A percentile compares a stretch with the other conserved stretches of the same genome.
phyloP scores from a whole-genome alignment of 2,888 invertebrate species.

The Tetramorium bicarinatum region DNA sequence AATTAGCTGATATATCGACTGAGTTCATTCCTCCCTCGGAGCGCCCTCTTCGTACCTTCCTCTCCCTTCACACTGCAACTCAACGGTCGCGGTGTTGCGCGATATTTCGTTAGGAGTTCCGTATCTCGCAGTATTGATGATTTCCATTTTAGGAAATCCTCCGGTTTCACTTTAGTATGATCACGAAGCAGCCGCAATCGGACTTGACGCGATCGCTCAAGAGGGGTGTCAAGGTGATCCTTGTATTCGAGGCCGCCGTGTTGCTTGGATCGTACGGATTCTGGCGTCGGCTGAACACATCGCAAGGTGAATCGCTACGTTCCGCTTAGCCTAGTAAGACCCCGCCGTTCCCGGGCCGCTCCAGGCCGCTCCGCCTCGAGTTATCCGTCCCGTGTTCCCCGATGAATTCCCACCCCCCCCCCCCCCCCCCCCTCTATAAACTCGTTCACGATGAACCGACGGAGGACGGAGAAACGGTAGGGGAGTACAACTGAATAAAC shows the following conservation, averaged over 20 bases:
- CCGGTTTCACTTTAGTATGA: slow-evolving; percentile 87
- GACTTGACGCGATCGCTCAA: slow-evolving; percentile 77
- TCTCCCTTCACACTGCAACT: not conserved
- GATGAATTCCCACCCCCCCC: not conserved
- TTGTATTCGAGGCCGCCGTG: slow-evolving; percentile 88
- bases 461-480: not conserved
- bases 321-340: slow-evolving; percentile 1
- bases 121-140: slow-evolving; percentile 79
- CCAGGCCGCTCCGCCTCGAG: slow-evolving; percentile 62
- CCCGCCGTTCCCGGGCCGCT: slow-evolving; percentile 65
- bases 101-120: slow-evolving; percentile 76
- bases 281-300: slow-evolving; percentile 91
- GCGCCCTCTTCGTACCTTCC: slow-evolving; percentile 5
- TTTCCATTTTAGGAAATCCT: slow-evolving; percentile 85
- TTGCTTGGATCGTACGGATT: slow-evolving; percentile 89
- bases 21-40: not conserved
- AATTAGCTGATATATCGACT: not conserved
- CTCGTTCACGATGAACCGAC: not conserved
- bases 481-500: not conserved
- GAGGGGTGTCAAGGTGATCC: slow-evolving; percentile 86
- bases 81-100: slow-evolving; percentile 68
- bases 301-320: slow-evolving; percentile 88
- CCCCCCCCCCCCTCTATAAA: no score
- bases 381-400: not conserved
- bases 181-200: slow-evolving; percentile 88